Evolutionary conservation across 2,113 vertebrate genomes (phyloP), one percentile per base, ranked within the genome.

Genomic region (Noturus placidus): DNA sequence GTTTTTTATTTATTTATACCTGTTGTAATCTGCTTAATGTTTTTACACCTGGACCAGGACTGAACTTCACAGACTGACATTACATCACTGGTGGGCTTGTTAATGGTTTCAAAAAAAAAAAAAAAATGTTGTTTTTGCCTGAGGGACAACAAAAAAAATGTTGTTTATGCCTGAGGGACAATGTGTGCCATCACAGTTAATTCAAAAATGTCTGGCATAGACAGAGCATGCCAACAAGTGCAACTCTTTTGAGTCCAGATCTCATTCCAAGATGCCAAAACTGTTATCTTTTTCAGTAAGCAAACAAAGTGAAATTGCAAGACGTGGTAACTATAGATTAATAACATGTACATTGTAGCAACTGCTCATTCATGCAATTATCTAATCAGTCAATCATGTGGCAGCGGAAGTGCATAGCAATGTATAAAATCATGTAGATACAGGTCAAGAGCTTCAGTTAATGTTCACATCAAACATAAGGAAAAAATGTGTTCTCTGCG

Each of bases 31-130:
- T 54, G 83, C 42, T 52, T 79, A 54, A 83, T 92, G 89, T 92
- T 92, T 91, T 92, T 87, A 89, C 92, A 92, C 90, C 89, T 88
- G 88, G 65, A 86, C 46, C 30, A 42, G 56, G 59, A 84, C 74
- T 78, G 74, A 89, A 56, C 70, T 67, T 89, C 90, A n/a, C 65
- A 89, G 74, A 86, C 82, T 63, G n/a, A 7, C 9, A 7, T 52
- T 63, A 72, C 42, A 78, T 83, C 82, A 69, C 82, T 67, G 59
- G 10, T 35, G 9, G 70, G 59, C 57, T 76, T 46, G 42, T 70
- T 38, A 54, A 27, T 52, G n/a, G 1, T 52, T 87, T 86, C 7
- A 7, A 25, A 6, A 27, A 69, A 17, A 33, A 56, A 86, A 57
- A 27, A n/a, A 52, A 33, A 27, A 77, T 8, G 35, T 70, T 42